Evolutionary conservation across 1,140 invertebrate species (phyloP).

Genomic region (Drosophila santomea): DNA sequence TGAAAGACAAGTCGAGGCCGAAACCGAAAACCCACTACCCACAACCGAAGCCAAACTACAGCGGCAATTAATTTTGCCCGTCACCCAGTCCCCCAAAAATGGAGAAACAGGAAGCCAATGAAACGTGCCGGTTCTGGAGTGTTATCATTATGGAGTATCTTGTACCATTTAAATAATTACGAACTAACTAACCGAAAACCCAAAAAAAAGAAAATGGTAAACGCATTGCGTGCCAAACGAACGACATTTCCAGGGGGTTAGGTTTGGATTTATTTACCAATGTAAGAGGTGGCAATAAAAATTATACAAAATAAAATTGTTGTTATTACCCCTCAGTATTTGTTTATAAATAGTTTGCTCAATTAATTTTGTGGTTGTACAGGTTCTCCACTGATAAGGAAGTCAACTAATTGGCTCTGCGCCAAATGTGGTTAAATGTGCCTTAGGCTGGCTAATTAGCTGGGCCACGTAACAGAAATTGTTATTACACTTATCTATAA

Average conservation of each 20-base stretch:
- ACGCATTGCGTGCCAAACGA: slow-evolving; percentile 47
- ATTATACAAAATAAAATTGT: slow-evolving; percentile 42
- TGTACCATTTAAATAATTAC: slow-evolving; percentile 78
- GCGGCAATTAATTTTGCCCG: slow-evolving; percentile 70
- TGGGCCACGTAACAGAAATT: neutral
- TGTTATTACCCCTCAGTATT: slow-evolving; percentile 36
- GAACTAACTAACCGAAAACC: slow-evolving; percentile 46
- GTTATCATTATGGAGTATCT: slow-evolving; percentile 72
- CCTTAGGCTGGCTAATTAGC: slow-evolving; percentile 11
- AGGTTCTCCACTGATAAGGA: slow-evolving; percentile 33
- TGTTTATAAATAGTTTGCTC: slow-evolving; percentile 39
- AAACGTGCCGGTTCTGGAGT: slow-evolving; percentile 58
- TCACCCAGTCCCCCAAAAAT: neutral
- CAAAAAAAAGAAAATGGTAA: slow-evolving; percentile 27
- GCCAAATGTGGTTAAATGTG: slow-evolving; percentile 21
- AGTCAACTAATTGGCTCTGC: slow-evolving; percentile 21
- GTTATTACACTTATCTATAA: neutral
- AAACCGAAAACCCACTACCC: slow-evolving; percentile 13
- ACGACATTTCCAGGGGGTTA: slow-evolving; percentile 21
- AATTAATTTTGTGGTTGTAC: slow-evolving; percentile 17
- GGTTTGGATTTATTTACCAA: neutral
- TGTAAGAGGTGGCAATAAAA: slow-evolving; percentile 12
- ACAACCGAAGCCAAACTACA: slow-evolving; percentile 60
- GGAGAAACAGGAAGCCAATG: slow-evolving; percentile 30
- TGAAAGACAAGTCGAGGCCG: slow-evolving; percentile 41